These are phyloP conservation scores for Centropus unirufus DNA, from an alignment of 2,113 vertebrate species.

Conservation along the genomic window DNA sequence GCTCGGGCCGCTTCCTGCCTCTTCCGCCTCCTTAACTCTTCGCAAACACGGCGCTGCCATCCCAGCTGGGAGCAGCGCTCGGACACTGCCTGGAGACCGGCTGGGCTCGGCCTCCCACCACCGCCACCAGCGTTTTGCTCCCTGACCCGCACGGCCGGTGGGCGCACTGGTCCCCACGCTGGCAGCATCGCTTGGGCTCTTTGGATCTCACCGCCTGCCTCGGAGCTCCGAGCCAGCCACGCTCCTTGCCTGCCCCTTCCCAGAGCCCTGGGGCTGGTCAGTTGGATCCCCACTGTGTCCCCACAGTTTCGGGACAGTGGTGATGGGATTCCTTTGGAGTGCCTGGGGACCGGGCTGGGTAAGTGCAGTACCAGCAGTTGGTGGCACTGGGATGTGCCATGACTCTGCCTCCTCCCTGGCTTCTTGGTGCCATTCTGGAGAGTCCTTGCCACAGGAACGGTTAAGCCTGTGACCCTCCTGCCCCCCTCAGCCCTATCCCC, in stretches of 20 bases:
- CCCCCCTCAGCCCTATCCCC: background rate
- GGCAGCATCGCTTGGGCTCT: background rate
- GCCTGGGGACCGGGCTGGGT: background rate
- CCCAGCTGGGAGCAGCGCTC: slow-evolving; percentile 15
- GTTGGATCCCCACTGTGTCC: background rate
- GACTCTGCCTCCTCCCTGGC: background rate
- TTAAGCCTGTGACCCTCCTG: background rate
- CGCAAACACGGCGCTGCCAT: slow-evolving; percentile 83
- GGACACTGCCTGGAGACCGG: slow-evolving; percentile 51
- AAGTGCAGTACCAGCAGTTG: accelerated
- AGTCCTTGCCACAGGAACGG: background rate
- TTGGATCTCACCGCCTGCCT: background rate
- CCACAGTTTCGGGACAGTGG: background rate
- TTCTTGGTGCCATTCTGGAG: background rate
- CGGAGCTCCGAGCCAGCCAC: accelerated
- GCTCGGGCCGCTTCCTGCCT: slow-evolving; percentile 89
- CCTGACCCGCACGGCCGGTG: accelerated
- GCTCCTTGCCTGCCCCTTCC: background rate
- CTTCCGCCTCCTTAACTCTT: slow-evolving; percentile 91
- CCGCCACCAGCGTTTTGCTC: background rate
- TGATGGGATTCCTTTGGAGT: background rate
- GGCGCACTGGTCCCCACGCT: accelerated
- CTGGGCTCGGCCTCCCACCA: background rate
- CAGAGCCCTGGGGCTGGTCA: background rate
- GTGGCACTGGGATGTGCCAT: background rate